Percentiles rank a stretch among this genome's conserved stretches.
Evolutionary conservation across 2,797 vertebrate species (phyloP).

Genomic region (Pseudochaenichthys georgianus): DNA sequence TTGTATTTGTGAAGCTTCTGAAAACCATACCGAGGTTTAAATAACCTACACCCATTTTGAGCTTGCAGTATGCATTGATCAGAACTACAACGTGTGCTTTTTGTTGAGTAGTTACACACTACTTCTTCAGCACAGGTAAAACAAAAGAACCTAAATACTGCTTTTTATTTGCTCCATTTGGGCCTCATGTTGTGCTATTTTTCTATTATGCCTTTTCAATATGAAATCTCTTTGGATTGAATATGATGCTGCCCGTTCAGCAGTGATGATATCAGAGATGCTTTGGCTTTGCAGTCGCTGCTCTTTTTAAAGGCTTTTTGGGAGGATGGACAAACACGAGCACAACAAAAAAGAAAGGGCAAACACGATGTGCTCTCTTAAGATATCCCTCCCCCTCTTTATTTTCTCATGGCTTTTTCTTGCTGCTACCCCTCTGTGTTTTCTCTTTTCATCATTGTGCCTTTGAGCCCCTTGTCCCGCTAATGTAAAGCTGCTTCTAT

Average conservation of each 20-base stretch:
- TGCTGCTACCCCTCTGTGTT: neutral
- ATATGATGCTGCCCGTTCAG: neutral
- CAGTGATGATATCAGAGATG: neutral
- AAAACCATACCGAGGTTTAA: neutral
- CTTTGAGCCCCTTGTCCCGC: conserved; percentile 25
- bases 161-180: neutral
- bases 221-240: neutral
- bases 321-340: neutral
- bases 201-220: neutral
- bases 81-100: neutral
- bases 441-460: conserved; percentile 26
- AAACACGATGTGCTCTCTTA: neutral
- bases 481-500: conserved; percentile 31
- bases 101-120: too few relatives aligned
- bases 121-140: too few relatives aligned
- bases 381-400: neutral
- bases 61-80: neutral
- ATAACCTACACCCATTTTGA: neutral
- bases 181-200: neutral
- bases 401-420: conserved; percentile 22
- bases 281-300: neutral
- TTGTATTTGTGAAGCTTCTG: neutral
- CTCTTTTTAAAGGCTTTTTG: conserved; percentile 10
- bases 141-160: neutral
- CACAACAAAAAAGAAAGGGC: neutral